Evolutionary conservation across 2,888 invertebrate genomes (phyloP).

Genomic region (Melanostoma scalare): DNA sequence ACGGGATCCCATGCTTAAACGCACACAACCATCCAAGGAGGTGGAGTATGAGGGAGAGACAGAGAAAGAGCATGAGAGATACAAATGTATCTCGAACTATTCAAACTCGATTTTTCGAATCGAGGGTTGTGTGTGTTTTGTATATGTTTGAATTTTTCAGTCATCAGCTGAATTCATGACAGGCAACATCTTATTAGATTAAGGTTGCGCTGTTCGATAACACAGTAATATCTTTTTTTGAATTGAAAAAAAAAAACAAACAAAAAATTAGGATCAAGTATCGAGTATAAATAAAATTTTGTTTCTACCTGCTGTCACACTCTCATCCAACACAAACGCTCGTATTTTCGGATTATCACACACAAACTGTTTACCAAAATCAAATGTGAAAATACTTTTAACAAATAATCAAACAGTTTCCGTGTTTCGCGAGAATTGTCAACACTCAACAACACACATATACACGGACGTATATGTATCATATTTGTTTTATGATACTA

Average conservation of each 20-base stretch:
- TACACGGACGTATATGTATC: slow-evolving; percentile 56
- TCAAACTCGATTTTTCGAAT: slow-evolving; percentile 73
- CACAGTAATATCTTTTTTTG: slow-evolving; percentile 48
- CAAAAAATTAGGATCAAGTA: slow-evolving; percentile 3
- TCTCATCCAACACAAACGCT: neutral
- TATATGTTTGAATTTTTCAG: slow-evolving; percentile 81
- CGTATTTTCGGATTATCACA: slow-evolving; percentile 6
- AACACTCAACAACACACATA: slow-evolving; percentile 48
- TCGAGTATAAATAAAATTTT: slow-evolving; percentile 18
- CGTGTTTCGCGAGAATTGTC: slow-evolving; percentile 62
- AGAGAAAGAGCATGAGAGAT: slow-evolving; percentile 72
- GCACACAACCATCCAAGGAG: slow-evolving; percentile 64
- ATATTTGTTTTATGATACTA: slow-evolving; percentile 35
- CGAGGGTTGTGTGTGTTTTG: slow-evolving; percentile 81
- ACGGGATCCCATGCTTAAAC: slow-evolving; percentile 43
- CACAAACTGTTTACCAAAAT: neutral
- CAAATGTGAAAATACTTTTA: slow-evolving; percentile 1
- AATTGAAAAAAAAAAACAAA: slow-evolving; percentile 22
- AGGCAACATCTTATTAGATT: slow-evolving; percentile 81
- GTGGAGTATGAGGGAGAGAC: slow-evolving; percentile 72
- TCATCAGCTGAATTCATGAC: slow-evolving; percentile 82
- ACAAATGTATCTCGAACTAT: slow-evolving; percentile 71
- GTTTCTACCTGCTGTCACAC: slow-evolving; percentile 2
- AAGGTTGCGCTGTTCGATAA: slow-evolving; percentile 77
- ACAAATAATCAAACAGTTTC: slow-evolving; percentile 30